Conservation (phyloP, 1,140 invertebrate species). For the Penaeus vannamei region DNA sequence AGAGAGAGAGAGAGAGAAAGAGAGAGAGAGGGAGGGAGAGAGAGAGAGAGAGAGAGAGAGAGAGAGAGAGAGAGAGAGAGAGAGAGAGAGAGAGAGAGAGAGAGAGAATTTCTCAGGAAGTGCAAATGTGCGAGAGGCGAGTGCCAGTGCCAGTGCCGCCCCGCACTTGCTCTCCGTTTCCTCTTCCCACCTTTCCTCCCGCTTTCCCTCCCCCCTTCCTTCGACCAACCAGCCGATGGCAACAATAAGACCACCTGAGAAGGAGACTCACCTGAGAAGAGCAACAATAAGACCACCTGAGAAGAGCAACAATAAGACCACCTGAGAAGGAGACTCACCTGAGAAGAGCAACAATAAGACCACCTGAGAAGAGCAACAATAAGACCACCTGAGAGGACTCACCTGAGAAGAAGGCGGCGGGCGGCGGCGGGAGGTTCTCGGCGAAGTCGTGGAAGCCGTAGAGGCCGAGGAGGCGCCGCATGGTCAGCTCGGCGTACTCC, state of each 20-base stretch:
- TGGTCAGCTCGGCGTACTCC: slow-evolving; percentile 82
- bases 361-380: too few relatives aligned
- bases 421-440: slow-evolving; percentile 73
- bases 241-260: background rate
- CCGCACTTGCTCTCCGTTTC: too few relatives aligned
- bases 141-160: too few relatives aligned
- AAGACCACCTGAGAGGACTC: slow-evolving; percentile 38
- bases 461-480: slow-evolving; percentile 82
- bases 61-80: slow-evolving; percentile 19
- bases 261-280: slow-evolving; percentile 71
- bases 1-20: background rate
- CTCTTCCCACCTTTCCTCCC: background rate
- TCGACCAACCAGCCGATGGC: background rate
- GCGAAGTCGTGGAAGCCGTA: slow-evolving; percentile 77
- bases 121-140: too few relatives aligned
- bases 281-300: too few relatives aligned
- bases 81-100: background rate
- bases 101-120: too few relatives aligned
- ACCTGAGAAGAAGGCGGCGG: slow-evolving; percentile 73
- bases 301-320: background rate
- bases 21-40: background rate
- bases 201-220: background rate
- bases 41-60: background rate
- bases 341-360: slow-evolving; percentile 68
- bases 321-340: slow-evolving; percentile 69